phyloP scores from a whole-genome alignment of 2,888 invertebrate genomes.

The Pachycephus smyrnensis region DNA sequence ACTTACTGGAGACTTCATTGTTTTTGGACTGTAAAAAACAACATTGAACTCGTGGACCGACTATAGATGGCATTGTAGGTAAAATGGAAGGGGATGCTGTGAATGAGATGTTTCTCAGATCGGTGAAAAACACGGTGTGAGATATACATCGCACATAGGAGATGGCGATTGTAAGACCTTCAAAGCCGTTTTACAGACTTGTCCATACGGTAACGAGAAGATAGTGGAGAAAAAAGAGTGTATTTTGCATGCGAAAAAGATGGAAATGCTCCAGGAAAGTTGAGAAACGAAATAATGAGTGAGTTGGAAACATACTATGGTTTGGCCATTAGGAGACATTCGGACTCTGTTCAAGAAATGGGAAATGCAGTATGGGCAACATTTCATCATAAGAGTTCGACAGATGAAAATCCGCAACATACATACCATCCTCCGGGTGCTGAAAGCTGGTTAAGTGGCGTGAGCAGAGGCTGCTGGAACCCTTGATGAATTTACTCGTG shows the following conservation, averaged over 20 bases:
- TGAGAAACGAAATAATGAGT: constrained; percentile 20
- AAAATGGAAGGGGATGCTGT: constrained; percentile 20
- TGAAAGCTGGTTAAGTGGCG: constrained; percentile 26
- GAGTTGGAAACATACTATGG: constrained; percentile 11
- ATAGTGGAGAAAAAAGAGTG: constrained; percentile 17
- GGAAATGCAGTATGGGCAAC: constrained; percentile 28
- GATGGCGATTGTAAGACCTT: constrained; percentile 22
- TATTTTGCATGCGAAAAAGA: constrained; percentile 21
- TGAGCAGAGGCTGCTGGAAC: no score
- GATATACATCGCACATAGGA: constrained; percentile 18
- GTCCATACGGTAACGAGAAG: constrained; percentile 21
- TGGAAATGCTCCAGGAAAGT: constrained; percentile 15
- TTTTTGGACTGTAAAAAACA: no score
- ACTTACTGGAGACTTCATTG: no score
- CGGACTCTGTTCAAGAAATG: constrained; percentile 22
- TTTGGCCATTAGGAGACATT: constrained; percentile 15
- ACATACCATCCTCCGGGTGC: constrained; percentile 18
- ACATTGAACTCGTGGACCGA: no score
- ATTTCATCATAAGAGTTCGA: constrained; percentile 18
- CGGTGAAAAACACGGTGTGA: constrained; percentile 10
- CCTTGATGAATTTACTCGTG: no score
- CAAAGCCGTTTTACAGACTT: constrained; percentile 19
- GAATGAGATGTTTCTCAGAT: constrained; percentile 15
- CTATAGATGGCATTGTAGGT: constrained; percentile 13
- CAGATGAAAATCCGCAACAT: constrained; percentile 24